Conservation (phyloP, 2,797 vertebrate species). For the Anguilla pacifica region DNA sequence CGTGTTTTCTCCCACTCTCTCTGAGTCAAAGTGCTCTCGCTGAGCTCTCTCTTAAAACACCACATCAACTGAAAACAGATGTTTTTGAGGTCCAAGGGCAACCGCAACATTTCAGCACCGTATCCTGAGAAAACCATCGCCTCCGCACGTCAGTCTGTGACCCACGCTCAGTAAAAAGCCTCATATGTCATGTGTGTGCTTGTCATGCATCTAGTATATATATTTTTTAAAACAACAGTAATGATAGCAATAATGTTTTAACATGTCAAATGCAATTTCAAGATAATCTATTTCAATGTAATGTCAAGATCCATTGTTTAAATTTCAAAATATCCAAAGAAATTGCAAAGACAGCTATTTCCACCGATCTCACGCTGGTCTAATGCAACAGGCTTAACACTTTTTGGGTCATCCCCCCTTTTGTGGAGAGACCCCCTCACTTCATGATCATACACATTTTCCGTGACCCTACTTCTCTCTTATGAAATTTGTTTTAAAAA, state of each 20-base stretch:
- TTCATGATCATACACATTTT: too few relatives aligned
- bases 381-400: not conserved
- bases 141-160: not conserved
- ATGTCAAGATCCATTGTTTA: not conserved
- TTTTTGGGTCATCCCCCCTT: too few relatives aligned
- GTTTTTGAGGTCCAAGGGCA: not conserved
- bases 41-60: not conserved
- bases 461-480: too few relatives aligned
- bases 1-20: not conserved
- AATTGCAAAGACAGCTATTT: not conserved
- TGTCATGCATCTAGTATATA: not conserved
- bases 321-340: not conserved
- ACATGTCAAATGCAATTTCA: not conserved
- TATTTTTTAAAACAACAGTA: not conserved
- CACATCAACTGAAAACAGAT: not conserved
- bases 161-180: not conserved
- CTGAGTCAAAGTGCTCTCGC: not conserved
- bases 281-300: not conserved
- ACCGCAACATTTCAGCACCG: not conserved
- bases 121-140: not conserved
- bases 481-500: too few relatives aligned
- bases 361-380: not conserved
- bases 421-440: too few relatives aligned
- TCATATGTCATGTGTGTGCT: not conserved
- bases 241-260: not conserved